These are phyloP conservation scores for Stramonita haemastoma DNA, from an alignment of 2,888 invertebrate species.

Conservation along the genomic window DNA sequence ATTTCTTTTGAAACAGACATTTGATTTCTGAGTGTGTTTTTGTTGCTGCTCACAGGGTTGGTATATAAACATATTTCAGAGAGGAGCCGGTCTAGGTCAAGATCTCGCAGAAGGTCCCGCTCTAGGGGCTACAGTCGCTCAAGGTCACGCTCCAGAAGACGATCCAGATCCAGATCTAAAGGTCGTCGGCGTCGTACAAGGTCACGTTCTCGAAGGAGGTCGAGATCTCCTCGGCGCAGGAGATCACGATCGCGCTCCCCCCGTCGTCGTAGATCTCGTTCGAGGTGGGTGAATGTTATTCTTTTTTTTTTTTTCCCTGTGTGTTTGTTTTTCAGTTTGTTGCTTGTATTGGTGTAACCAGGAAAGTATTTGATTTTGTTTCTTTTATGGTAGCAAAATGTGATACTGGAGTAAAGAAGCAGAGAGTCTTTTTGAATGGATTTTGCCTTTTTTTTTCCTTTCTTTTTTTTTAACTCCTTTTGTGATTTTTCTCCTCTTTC, in stretches of 20 bases:
- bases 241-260: slow-evolving; percentile 53
- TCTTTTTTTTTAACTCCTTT: no score
- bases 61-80: slow-evolving; percentile 61
- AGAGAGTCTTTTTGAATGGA: no score
- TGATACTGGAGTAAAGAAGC: no score
- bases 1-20: no score
- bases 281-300: slow-evolving; percentile 44
- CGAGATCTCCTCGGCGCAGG: slow-evolving; percentile 78
- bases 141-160: slow-evolving; percentile 67
- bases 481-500: no score
- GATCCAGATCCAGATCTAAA: slow-evolving; percentile 60
- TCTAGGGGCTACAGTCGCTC: slow-evolving; percentile 56
- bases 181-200: slow-evolving; percentile 54
- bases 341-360: no score
- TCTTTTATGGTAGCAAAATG: no score
- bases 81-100: slow-evolving; percentile 76
- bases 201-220: slow-evolving; percentile 73
- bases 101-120: slow-evolving; percentile 55
- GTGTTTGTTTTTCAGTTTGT: no score
- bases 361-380: no score
- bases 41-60: not conserved
- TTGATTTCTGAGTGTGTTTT: no score
- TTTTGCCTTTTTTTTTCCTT: no score
- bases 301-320: not conserved
- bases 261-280: slow-evolving; percentile 68